These are phyloP conservation scores for Podiceps cristatus DNA, from an alignment of 2,113 vertebrate species.

Conservation along the genomic window DNA sequence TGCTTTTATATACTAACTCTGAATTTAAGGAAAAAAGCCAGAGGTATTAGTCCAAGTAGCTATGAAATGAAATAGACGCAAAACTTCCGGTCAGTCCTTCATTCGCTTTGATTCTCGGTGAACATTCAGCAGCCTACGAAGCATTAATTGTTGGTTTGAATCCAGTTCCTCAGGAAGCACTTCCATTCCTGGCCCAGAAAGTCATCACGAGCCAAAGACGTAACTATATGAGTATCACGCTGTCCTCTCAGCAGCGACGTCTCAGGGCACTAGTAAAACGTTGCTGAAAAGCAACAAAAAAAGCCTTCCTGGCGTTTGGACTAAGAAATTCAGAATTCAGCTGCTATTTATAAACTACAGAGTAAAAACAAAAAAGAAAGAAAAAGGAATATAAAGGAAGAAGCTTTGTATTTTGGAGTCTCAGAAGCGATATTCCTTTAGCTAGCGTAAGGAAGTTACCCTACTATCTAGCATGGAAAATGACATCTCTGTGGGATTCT, in stretches of 20 bases:
- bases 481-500: not conserved
- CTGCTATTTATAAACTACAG: not conserved
- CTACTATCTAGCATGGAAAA: not conserved
- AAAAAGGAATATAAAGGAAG: not conserved
- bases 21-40: not conserved
- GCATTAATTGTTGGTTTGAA: not conserved
- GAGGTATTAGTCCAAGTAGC: not conserved
- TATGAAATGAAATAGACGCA: not conserved
- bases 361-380: not conserved
- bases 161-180: not conserved
- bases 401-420: not conserved
- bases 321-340: not conserved
- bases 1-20: not conserved
- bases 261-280: not conserved
- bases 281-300: not conserved
- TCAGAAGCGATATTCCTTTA: not conserved
- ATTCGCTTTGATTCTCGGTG: not conserved
- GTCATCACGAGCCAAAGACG: not conserved
- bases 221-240: rapidly evolving
- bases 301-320: not conserved
- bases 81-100: not conserved
- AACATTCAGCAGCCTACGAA: not conserved
- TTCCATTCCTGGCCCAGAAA: not conserved
- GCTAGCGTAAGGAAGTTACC: not conserved
- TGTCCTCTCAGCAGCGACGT: not conserved